These are phyloP conservation scores for Cnemophilus loriae DNA, from an alignment of 2,113 vertebrate genomes.

Conservation along the genomic window DNA sequence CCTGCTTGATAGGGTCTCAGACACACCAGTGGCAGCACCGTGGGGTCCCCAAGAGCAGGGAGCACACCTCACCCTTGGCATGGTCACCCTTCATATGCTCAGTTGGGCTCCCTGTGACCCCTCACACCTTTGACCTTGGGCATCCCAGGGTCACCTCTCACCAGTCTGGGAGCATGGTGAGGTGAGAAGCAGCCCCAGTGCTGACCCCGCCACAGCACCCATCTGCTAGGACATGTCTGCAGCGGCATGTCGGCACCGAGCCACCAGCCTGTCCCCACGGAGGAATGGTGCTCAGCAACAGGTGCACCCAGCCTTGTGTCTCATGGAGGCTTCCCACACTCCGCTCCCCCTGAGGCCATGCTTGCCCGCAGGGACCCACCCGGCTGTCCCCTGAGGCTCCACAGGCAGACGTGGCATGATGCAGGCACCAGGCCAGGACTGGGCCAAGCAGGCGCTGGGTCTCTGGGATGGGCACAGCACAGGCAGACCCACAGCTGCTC, in stretches of 20 bases:
- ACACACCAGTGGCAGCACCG: fast-evolving
- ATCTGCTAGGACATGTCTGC: neutral
- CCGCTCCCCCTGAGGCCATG: neutral
- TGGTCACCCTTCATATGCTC: neutral
- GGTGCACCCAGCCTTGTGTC: neutral
- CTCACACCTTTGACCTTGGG: neutral
- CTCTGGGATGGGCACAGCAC: fast-evolving
- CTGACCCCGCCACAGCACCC: neutral
- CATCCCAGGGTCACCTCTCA: neutral
- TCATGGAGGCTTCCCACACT: neutral
- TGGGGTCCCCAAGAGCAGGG: fast-evolving
- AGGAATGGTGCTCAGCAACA: neutral
- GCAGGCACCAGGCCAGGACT: neutral
- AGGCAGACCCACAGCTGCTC: neutral
- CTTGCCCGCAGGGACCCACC: fast-evolving
- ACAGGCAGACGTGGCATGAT: fast-evolving
- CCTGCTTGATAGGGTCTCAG: neutral
- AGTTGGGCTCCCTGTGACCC: neutral
- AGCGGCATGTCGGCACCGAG: neutral
- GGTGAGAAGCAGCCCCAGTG: neutral
- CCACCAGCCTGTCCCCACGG: neutral
- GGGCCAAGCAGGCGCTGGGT: fast-evolving
- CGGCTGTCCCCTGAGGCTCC: neutral
- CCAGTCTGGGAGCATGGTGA: fast-evolving
- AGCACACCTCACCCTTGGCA: neutral